phyloP scores from a whole-genome alignment of 2,113 vertebrate genomes.

The Alouatta palliata region DNA sequence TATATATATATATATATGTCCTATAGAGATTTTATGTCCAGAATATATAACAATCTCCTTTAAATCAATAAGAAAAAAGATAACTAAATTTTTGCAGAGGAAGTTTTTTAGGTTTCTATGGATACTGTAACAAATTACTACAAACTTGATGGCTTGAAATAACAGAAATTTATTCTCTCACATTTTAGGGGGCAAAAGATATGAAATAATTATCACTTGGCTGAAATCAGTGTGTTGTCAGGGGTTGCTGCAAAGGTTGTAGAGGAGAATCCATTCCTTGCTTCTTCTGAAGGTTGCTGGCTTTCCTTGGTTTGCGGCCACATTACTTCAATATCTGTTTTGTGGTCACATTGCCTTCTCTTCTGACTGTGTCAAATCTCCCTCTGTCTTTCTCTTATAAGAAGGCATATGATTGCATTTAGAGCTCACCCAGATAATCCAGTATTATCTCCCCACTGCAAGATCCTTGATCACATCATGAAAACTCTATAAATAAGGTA shows the following conservation, averaged over 20 bases:
- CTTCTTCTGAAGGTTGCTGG: background rate
- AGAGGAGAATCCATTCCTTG: background rate
- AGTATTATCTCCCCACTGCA: background rate
- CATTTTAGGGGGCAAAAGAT: background rate
- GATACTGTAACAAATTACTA: background rate
- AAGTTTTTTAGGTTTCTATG: background rate
- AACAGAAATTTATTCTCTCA: background rate
- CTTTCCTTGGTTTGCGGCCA: background rate
- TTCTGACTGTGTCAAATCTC: background rate
- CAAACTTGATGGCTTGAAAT: background rate
- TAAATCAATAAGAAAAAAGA: background rate
- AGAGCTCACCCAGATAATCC: background rate
- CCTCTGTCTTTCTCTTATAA: background rate
- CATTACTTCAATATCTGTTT: background rate
- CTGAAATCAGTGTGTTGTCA: background rate
- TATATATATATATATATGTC: background rate
- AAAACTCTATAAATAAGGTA: background rate
- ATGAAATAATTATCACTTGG: background rate
- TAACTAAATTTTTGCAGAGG: background rate
- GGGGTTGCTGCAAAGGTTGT: fast-evolving
- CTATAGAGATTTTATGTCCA: background rate
- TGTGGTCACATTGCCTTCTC: background rate
- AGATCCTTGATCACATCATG: background rate
- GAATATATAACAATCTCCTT: background rate
- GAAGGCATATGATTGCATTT: background rate